Evolutionary conservation across 2,113 vertebrate genomes (phyloP).

Genomic region (Heloderma charlesbogerti): DNA sequence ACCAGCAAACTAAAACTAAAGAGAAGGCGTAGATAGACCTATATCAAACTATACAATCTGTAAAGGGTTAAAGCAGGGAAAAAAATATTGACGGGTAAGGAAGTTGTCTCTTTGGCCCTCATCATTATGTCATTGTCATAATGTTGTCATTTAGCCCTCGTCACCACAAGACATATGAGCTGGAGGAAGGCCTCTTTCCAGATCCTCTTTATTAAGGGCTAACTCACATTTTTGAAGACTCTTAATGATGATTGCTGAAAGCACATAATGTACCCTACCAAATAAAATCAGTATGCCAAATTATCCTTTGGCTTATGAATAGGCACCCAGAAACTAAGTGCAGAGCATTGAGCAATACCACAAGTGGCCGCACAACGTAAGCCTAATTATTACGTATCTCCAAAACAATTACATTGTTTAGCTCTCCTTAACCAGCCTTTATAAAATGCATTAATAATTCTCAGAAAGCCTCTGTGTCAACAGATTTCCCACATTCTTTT

Average conservation of each 20-base stretch:
- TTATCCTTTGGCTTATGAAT: not conserved
- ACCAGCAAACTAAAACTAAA: not conserved
- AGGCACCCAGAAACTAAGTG: not conserved
- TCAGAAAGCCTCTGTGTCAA: not conserved
- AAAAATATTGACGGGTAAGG: not conserved
- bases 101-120: not conserved
- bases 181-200: not conserved
- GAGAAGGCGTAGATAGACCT: not conserved
- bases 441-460: not conserved
- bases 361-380: not conserved
- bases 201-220: not conserved
- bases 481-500: not conserved
- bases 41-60: not conserved
- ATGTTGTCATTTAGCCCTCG: not conserved
- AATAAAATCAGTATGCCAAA: not conserved
- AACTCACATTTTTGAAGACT: not conserved
- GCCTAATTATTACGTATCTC: not conserved
- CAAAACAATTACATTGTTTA: conserved; percentile 3
- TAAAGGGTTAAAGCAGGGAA: not conserved
- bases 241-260: not conserved
- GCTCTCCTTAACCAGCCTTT: not conserved
- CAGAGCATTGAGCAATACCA: not conserved
- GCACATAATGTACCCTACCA: not conserved
- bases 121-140: too few species aligned
- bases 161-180: not conserved